Evolutionary conservation across 1,140 invertebrate species (phyloP).

Genomic region (Daktulosphaira vitifoliae): DNA sequence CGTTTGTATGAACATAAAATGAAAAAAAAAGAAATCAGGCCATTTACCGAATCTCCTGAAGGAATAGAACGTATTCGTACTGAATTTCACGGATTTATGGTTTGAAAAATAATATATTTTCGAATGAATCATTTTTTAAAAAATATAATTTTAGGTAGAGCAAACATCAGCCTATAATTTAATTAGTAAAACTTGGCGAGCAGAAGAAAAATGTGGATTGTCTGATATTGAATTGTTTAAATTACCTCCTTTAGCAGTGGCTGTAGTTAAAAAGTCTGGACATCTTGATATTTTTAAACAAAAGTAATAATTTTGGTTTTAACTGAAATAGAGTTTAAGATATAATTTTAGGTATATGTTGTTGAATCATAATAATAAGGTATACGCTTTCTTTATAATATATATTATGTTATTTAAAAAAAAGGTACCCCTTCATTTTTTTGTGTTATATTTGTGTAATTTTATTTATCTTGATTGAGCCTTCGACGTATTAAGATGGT

Average conservation of each 20-base stretch:
- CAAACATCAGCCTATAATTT: background rate
- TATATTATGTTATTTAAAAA: too few relatives aligned
- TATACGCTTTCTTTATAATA: too few relatives aligned
- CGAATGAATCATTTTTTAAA: background rate
- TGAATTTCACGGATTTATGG: constrained; percentile 12
- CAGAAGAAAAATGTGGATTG: constrained; percentile 1
- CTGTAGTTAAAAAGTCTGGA: constrained; percentile 4
- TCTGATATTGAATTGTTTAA: background rate
- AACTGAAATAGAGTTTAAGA: too few relatives aligned
- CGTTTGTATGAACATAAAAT: background rate
- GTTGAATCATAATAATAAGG: too few relatives aligned
- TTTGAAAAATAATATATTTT: background rate
- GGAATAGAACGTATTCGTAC: constrained; percentile 17
- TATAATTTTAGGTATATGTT: too few relatives aligned
- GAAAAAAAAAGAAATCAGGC: background rate
- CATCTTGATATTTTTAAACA: constrained; percentile 12
- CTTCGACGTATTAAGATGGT: too few relatives aligned
- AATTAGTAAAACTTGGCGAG: background rate
- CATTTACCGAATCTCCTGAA: background rate
- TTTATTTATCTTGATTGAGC: too few relatives aligned
- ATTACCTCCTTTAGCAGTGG: background rate
- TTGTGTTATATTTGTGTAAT: too few relatives aligned
- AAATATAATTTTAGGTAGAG: background rate
- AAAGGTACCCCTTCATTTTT: too few relatives aligned
- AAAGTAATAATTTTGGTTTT: too few relatives aligned